phyloP scores from a whole-genome alignment of 2,113 vertebrate species.

The Martes martes region DNA sequence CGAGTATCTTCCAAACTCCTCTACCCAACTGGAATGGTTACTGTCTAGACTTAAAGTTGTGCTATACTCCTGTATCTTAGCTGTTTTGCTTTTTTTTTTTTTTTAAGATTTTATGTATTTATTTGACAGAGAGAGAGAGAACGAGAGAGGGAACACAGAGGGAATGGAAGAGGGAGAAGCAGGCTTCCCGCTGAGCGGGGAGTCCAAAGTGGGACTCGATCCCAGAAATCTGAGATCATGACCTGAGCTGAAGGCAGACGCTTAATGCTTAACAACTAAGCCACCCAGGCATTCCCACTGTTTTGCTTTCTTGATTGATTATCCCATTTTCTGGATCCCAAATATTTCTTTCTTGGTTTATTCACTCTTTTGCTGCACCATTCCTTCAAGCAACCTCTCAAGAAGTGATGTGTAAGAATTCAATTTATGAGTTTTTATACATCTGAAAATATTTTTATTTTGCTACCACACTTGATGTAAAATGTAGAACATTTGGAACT shows the following conservation, averaged over 20 bases:
- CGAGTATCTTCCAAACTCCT: neutral
- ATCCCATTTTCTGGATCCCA: neutral
- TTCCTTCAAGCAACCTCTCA: neutral
- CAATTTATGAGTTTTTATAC: neutral
- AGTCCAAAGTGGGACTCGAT: no score
- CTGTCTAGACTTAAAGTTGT: neutral
- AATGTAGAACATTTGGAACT: neutral
- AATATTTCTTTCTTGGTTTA: neutral
- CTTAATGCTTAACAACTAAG: no score
- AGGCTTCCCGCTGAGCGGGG: no score
- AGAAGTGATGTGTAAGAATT: neutral
- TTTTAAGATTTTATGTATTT: no score
- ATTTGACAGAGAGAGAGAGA: no score
- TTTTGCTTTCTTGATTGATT: neutral
- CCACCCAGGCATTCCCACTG: neutral
- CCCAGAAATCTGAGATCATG: no score
- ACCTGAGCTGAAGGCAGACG: no score
- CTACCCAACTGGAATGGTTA: neutral
- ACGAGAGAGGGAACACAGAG: no score
- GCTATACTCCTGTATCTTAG: neutral
- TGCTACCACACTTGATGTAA: neutral
- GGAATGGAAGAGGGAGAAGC: no score
- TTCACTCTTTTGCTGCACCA: neutral
- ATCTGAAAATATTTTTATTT: neutral
- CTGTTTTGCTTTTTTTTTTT: neutral